phyloP scores from a whole-genome alignment of 2,888 invertebrate species.

The Gari tellinella region DNA sequence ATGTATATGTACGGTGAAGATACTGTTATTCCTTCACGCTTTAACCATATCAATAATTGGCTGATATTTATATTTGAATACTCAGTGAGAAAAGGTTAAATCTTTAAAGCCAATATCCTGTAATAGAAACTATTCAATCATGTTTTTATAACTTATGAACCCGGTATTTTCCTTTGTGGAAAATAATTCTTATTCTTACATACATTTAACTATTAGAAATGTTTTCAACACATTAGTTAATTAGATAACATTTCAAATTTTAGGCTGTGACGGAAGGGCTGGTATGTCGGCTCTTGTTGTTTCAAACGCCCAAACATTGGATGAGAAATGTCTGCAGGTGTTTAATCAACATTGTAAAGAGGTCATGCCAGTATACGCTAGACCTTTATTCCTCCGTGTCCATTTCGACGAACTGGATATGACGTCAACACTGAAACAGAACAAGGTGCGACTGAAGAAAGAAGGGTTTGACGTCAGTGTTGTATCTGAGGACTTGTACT shows the following conservation, averaged over 20 bases:
- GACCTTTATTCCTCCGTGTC: slow-evolving; percentile 57
- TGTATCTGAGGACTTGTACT: slow-evolving; percentile 34
- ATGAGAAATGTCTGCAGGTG: slow-evolving; percentile 33
- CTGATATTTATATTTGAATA: no score
- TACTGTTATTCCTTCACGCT: no score
- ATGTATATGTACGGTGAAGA: no score
- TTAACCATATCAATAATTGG: no score
- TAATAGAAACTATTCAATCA: no score
- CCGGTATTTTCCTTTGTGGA: no score
- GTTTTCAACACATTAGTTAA: no score
- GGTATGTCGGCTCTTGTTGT: slow-evolving; percentile 77
- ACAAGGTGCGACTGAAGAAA: slow-evolving; percentile 31
- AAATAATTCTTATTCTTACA: no score
- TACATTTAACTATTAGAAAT: no score
- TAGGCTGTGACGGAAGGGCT: slow-evolving; percentile 69
- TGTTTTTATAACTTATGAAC: no score
- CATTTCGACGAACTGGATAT: slow-evolving; percentile 40
- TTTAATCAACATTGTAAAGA: slow-evolving; percentile 59
- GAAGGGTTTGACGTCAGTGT: slow-evolving; percentile 44
- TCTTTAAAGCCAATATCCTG: no score
- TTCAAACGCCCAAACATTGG: slow-evolving; percentile 22
- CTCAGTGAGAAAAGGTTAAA: no score
- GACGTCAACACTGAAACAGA: slow-evolving; percentile 57
- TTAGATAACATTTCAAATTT: not conserved
- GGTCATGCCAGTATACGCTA: slow-evolving; percentile 72